phyloP scores from a whole-genome alignment of 1,140 invertebrate genomes.

The Leptinotarsa texana region DNA sequence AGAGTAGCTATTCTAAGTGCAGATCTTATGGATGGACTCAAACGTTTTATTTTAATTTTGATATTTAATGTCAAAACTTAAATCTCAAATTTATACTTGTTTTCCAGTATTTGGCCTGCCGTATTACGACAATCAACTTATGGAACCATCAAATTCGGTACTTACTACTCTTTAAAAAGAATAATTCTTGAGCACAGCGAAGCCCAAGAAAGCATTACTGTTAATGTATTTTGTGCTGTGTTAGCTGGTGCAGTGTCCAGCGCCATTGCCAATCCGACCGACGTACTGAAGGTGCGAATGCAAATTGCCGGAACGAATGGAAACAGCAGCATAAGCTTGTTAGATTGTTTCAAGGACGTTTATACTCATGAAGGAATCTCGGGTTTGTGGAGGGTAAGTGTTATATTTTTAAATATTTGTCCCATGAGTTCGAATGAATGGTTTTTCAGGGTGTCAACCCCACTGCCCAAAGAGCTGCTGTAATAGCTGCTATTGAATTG shows the following conservation, averaged over 20 bases:
- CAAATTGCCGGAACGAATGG: constrained; percentile 69
- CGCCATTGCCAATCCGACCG: constrained; percentile 96
- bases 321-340: constrained; percentile 60
- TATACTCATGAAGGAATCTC: constrained; percentile 78
- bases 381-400: constrained; percentile 79
- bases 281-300: constrained; percentile 97
- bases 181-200: constrained; percentile 66
- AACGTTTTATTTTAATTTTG: too few relatives aligned
- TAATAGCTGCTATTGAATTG: constrained; percentile 91
- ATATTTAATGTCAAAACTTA: too few relatives aligned
- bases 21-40: too few relatives aligned
- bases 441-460: constrained; percentile 81
- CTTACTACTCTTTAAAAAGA: constrained; percentile 89
- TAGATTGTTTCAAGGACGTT: constrained; percentile 79
- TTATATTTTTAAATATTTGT: not conserved
- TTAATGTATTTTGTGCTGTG: constrained; percentile 85
- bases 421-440: not conserved
- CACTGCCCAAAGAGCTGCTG: constrained; percentile 87
- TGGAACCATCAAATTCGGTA: constrained; percentile 95
- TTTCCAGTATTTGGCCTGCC: constrained; percentile 87
- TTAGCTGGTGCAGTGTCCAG: constrained; percentile 85
- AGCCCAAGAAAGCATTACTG: constrained; percentile 70
- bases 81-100: constrained; percentile 26
- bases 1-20: too few relatives aligned
- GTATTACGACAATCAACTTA: constrained; percentile 91